phyloP scores from a whole-genome alignment of 1,140 invertebrate species.

The Sarcophaga peregrina region DNA sequence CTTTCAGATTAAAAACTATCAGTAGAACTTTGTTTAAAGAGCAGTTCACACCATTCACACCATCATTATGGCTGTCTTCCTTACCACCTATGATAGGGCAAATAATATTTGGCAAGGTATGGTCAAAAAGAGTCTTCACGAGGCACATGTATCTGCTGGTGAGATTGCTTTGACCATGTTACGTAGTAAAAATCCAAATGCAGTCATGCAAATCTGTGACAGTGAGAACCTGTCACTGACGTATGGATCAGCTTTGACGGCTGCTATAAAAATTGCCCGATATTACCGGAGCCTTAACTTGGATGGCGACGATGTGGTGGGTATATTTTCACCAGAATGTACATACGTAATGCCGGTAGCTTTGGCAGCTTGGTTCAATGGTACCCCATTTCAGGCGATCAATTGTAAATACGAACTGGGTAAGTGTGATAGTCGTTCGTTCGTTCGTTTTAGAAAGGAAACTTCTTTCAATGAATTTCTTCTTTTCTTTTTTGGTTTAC shows the following conservation, averaged over 20 bases:
- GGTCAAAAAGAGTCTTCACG: not conserved
- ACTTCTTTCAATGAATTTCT: not conserved
- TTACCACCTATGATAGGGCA: not conserved
- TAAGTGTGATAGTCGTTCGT: not conserved
- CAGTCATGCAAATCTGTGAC: conserved; percentile 26
- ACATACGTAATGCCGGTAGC: conserved; percentile 58
- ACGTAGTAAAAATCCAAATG: not conserved
- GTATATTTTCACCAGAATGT: conserved; percentile 54
- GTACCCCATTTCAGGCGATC: conserved; percentile 56
- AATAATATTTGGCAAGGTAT: not conserved
- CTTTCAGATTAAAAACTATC: too few relatives aligned
- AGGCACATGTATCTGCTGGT: conserved; percentile 13
- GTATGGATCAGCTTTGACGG: conserved; percentile 22
- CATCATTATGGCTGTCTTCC: not conserved
- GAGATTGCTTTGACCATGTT: conserved; percentile 4
- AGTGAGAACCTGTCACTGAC: conserved; percentile 6
- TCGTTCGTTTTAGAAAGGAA: not conserved
- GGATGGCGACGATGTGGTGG: conserved; percentile 58
- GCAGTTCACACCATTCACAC: too few relatives aligned
- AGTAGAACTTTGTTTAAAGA: too few relatives aligned
- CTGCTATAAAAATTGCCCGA: conserved; percentile 58
- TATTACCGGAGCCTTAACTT: conserved; percentile 52
- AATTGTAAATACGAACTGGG: conserved; percentile 53
- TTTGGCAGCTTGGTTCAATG: conserved; percentile 57
- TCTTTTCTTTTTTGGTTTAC: not conserved